phyloP scores from a whole-genome alignment of 2,113 vertebrate genomes.

The Pomatorhinus ruficollis region DNA sequence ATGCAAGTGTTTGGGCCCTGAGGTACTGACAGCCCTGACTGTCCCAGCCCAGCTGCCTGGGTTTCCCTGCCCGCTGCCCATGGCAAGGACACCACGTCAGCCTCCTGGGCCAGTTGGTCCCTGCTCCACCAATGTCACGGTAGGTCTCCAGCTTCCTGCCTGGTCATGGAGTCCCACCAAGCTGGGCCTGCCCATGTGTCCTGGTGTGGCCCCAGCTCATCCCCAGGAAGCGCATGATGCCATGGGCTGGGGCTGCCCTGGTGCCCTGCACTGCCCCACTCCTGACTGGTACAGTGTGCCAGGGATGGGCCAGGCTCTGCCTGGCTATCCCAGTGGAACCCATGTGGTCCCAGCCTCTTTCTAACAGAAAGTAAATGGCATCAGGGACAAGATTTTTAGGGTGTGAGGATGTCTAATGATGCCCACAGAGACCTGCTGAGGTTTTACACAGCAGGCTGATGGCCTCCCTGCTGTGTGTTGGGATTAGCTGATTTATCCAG shows the following conservation, averaged over 20 bases:
- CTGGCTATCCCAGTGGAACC: neutral
- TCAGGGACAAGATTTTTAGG: neutral
- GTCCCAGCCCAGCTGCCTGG: accelerated
- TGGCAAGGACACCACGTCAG: neutral
- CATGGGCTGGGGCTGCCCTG: neutral
- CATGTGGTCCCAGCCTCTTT: accelerated
- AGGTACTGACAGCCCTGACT: neutral
- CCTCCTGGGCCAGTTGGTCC: accelerated
- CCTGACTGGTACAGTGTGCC: neutral
- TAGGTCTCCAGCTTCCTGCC: neutral
- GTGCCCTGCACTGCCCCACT: neutral
- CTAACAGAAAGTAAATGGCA: neutral
- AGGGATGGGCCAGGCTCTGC: neutral
- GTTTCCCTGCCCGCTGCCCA: neutral
- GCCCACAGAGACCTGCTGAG: neutral
- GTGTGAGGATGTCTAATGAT: neutral
- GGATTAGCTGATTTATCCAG: neutral
- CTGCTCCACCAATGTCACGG: accelerated
- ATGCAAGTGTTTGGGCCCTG: neutral
- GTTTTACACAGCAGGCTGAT: neutral
- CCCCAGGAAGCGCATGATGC: accelerated
- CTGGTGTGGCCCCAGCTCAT: neutral
- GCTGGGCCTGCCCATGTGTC: too few species aligned
- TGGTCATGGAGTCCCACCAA: too few species aligned
- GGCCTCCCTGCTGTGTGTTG: accelerated